phyloP scores from a whole-genome alignment of 2,797 vertebrate species.

The Hypotaenidia philippensis region DNA sequence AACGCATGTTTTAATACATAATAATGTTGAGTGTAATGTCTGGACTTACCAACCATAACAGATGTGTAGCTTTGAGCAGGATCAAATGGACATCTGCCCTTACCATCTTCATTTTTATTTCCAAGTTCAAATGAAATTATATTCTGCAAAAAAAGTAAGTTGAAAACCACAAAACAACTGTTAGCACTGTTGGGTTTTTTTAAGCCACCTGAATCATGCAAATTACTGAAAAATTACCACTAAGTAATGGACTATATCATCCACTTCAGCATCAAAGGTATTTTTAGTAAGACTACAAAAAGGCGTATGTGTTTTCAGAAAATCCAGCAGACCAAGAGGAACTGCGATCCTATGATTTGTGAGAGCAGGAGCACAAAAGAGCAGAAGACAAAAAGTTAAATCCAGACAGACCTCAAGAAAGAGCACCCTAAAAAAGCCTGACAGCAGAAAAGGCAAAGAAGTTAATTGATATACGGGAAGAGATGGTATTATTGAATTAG shows the following conservation, averaged over 20 bases:
- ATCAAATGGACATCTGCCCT: slow-evolving; percentile 95
- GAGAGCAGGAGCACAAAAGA: background rate
- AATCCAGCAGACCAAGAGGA: background rate
- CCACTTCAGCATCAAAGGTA: background rate
- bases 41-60: slow-evolving; percentile 96
- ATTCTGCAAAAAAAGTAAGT: slow-evolving; percentile 54
- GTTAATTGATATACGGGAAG: background rate
- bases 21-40: background rate
- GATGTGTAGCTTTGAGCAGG: slow-evolving; percentile 95
- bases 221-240: background rate
- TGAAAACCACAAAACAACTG: background rate
- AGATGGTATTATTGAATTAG: background rate
- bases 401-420: background rate
- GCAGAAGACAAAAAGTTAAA: background rate
- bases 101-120: slow-evolving; percentile 89
- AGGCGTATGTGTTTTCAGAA: background rate
- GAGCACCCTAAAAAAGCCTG: background rate
- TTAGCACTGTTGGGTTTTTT: background rate
- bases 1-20: accelerated
- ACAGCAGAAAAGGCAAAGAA: background rate
- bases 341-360: background rate
- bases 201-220: background rate
- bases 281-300: background rate
- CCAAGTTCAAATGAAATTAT: slow-evolving; percentile 83
- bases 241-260: background rate